Evolutionary conservation across 2,113 vertebrate genomes (phyloP).

Genomic region (Microtus ochrogaster): DNA sequence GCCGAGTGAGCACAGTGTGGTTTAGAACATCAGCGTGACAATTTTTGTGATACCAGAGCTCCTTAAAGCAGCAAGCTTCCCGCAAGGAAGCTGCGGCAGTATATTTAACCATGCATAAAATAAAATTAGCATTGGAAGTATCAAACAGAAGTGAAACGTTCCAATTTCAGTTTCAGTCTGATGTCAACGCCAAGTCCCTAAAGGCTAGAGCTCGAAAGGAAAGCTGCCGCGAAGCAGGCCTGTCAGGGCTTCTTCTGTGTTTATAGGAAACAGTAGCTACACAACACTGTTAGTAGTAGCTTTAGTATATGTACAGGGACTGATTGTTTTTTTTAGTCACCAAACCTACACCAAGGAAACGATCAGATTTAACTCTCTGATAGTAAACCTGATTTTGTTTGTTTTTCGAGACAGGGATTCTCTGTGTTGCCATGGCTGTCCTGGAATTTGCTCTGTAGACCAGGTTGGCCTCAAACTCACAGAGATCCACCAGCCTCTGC

Average conservation of each 20-base stretch:
- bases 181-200: not conserved
- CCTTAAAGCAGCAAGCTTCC: not conserved
- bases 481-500: not conserved
- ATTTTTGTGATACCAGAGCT: not conserved
- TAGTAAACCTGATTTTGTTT: not conserved
- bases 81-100: not conserved
- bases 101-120: not conserved
- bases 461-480: not conserved
- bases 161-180: not conserved
- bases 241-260: not conserved
- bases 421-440: not conserved
- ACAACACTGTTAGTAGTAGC: not conserved
- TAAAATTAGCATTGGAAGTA: not conserved
- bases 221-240: not conserved
- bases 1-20: not conserved
- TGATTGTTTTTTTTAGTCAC: not conserved
- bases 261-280: not conserved
- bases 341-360: not conserved
- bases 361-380: not conserved
- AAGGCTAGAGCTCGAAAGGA: not conserved
- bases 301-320: not conserved
- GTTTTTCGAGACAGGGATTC: not conserved
- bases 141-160: not conserved
- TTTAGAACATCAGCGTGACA: not conserved
- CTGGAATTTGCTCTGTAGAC: not conserved